Evolutionary conservation across 2,888 invertebrate species (phyloP).

Genomic region (Bugula neritina): DNA sequence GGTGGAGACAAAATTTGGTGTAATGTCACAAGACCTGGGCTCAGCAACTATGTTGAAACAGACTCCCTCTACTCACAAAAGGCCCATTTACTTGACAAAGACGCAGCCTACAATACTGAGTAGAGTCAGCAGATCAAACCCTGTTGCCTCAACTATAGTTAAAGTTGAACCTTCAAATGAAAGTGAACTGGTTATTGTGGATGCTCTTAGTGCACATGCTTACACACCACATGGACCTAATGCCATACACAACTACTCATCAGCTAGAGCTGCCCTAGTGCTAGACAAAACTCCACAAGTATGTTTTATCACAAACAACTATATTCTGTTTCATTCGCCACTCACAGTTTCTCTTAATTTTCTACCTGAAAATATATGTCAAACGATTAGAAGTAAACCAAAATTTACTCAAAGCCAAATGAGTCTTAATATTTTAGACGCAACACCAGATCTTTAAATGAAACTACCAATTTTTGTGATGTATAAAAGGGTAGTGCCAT

Average conservation of each 20-base stretch:
- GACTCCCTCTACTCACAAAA: neutral
- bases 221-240: conserved; percentile 9
- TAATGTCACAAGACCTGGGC: neutral
- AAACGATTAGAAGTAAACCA: no score
- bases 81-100: neutral
- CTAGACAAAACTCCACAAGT: conserved; percentile 24
- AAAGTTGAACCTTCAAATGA: conserved; percentile 19
- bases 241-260: neutral
- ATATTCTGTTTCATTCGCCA: no score
- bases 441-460: no score
- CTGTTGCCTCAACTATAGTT: conserved; percentile 4
- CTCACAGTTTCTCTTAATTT: no score
- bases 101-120: conserved; percentile 2
- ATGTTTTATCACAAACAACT: no score
- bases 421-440: no score
- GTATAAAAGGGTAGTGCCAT: no score
- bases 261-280: conserved; percentile 1
- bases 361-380: no score
- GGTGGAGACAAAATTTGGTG: no score
- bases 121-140: neutral
- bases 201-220: neutral
- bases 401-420: no score
- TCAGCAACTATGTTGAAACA: neutral
- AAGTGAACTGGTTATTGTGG: neutral
- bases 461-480: no score